These are phyloP conservation scores for Etia nguti DNA, from an alignment of 2,113 vertebrate genomes.

Conservation along the genomic window DNA sequence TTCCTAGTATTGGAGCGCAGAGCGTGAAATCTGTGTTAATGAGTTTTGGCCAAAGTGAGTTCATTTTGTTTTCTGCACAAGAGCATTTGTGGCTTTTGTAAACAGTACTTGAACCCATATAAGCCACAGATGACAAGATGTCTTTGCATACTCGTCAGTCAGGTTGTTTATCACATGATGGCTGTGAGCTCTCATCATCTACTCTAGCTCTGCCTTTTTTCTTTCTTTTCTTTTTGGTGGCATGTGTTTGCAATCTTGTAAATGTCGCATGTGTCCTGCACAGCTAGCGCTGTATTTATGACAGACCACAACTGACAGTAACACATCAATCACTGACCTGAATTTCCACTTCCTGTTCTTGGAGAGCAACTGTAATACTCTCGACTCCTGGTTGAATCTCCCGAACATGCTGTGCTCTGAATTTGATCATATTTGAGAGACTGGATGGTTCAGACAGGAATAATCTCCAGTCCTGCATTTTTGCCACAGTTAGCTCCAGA, in stretches of 20 bases:
- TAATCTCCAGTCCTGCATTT: neutral
- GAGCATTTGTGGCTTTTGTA: neutral
- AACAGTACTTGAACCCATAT: neutral
- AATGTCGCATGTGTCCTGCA: neutral
- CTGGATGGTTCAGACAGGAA: neutral
- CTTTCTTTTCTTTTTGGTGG: rapidly evolving
- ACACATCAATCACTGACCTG: neutral
- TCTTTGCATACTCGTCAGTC: neutral
- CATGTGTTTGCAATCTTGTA: neutral
- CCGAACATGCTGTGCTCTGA: neutral
- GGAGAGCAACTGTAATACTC: neutral
- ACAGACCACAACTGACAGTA: neutral
- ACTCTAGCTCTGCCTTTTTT: neutral
- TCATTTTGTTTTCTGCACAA: neutral
- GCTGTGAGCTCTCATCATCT: neutral
- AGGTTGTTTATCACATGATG: neutral
- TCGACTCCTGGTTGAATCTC: neutral
- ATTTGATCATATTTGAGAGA: neutral
- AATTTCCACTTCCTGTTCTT: neutral
- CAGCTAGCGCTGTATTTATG: neutral
- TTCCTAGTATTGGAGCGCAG: neutral
- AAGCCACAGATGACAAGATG: neutral
- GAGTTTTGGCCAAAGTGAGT: neutral
- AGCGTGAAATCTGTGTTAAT: neutral
- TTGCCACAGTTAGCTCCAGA: neutral